phyloP scores from a whole-genome alignment of 2,797 vertebrate genomes.

The Numenius phaeopus region DNA sequence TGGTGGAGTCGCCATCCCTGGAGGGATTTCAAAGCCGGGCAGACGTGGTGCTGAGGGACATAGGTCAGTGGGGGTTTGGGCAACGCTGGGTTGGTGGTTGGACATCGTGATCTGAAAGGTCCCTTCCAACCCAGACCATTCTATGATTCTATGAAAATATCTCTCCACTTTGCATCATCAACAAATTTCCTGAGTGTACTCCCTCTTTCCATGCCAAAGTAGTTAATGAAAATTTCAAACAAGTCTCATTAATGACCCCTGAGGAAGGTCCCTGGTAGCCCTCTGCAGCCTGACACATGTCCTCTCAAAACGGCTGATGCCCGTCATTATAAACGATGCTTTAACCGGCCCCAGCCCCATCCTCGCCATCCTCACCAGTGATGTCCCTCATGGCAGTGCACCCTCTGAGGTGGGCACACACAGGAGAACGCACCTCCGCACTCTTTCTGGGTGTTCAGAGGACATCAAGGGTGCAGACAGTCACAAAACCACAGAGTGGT shows the following conservation, averaged over 20 bases:
- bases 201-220: neutral
- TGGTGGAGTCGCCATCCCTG: neutral
- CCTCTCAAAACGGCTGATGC: neutral
- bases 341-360: fast-evolving
- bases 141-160: neutral
- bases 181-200: neutral
- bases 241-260: neutral
- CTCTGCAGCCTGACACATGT: fast-evolving
- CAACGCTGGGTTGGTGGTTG: neutral
- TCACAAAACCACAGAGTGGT: fast-evolving
- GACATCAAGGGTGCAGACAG: fast-evolving
- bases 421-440: fast-evolving
- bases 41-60: neutral
- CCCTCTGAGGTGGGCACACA: fast-evolving
- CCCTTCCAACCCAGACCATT: neutral
- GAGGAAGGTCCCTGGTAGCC: neutral
- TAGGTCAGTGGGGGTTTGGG: neutral
- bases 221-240: neutral
- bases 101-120: neutral
- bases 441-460: neutral
- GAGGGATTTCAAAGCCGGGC: no score
- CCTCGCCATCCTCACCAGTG: neutral
- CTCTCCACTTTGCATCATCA: neutral
- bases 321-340: fast-evolving
- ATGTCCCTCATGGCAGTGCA: fast-evolving